These are phyloP conservation scores for Apodemia zela DNA, from an alignment of 2,888 invertebrate genomes.

Conservation along the genomic window DNA sequence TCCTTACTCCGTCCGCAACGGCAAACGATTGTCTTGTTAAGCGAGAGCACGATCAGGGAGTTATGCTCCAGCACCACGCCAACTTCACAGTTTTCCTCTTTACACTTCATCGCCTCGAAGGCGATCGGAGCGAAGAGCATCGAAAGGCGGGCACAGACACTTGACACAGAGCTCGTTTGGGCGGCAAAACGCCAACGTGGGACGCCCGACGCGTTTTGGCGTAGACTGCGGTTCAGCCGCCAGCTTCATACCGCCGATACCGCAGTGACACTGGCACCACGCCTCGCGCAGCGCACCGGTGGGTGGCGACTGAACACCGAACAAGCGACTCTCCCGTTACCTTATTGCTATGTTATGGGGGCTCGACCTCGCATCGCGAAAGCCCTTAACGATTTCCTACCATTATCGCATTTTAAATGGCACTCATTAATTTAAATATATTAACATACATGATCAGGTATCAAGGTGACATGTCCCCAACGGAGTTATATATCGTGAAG, in stretches of 20 bases:
- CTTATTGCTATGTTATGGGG: slow-evolving; percentile 74
- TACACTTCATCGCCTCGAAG: slow-evolving; percentile 80
- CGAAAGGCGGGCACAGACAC: slow-evolving; percentile 66
- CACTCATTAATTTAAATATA: slow-evolving; percentile 23
- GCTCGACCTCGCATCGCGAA: slow-evolving; percentile 66
- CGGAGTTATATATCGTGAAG: neutral
- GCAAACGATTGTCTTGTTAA: slow-evolving; percentile 78
- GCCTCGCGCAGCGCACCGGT: slow-evolving; percentile 71
- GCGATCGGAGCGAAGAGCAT: slow-evolving; percentile 79
- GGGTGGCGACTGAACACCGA: slow-evolving; percentile 60
- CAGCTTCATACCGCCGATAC: slow-evolving; percentile 49
- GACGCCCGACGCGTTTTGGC: slow-evolving; percentile 66
- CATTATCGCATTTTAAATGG: slow-evolving; percentile 31
- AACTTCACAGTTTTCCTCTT: slow-evolving; percentile 79
- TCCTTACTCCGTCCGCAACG: slow-evolving; percentile 71
- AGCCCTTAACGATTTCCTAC: slow-evolving; percentile 45
- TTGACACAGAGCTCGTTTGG: slow-evolving; percentile 45
- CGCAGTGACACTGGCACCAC: slow-evolving; percentile 70
- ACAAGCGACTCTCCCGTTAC: slow-evolving; percentile 74
- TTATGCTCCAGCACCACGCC: slow-evolving; percentile 77
- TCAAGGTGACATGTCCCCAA: neutral
- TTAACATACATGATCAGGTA: neutral
- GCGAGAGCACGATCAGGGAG: slow-evolving; percentile 73
- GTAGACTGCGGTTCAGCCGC: slow-evolving; percentile 64
- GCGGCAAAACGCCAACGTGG: slow-evolving; percentile 52